These are phyloP conservation scores for Seriola aureovittata DNA, from an alignment of 2,113 vertebrate genomes.

Conservation along the genomic window DNA sequence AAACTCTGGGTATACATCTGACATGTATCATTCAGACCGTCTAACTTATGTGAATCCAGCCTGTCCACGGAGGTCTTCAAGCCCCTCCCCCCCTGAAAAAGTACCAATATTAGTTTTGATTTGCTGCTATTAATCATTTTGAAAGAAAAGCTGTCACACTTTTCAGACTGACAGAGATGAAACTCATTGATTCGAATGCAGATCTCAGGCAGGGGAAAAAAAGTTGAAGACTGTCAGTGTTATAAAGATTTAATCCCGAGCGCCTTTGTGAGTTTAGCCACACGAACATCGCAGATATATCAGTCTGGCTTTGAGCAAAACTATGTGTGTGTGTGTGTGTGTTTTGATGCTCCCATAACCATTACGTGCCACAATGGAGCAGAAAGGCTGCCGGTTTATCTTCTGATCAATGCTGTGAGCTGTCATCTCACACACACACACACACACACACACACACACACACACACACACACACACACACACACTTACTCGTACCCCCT, in stretches of 20 bases:
- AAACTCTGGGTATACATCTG: not conserved
- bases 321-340: slow-evolving; percentile 30
- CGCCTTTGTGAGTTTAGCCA: slow-evolving; percentile 34
- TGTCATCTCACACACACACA: slow-evolving; percentile 64
- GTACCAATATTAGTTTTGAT: slow-evolving; percentile 18
- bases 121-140: slow-evolving; percentile 21
- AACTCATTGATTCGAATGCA: slow-evolving; percentile 23
- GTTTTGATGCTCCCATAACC: slow-evolving; percentile 91
- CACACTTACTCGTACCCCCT: slow-evolving; percentile 3
- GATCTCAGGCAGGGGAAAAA: not conserved
- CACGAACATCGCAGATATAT: slow-evolving; percentile 8
- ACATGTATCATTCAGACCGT: not conserved
- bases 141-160: slow-evolving; percentile 1
- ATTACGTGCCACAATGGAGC: slow-evolving; percentile 93
- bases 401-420: slow-evolving; percentile 94
- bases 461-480: slow-evolving; percentile 3
- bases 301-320: slow-evolving; percentile 22
- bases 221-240: slow-evolving; percentile 11
- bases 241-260: slow-evolving; percentile 40
- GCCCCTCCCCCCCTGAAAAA: not conserved
- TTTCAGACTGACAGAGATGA: slow-evolving; percentile 10
- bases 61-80: not conserved
- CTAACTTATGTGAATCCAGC: not conserved
- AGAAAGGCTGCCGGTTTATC: slow-evolving; percentile 91
- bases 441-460: not conserved